Evolutionary conservation across 2,113 vertebrate genomes (phyloP), one percentile per base, ranked within the genome.

Genomic region (Petaurus breviceps): DNA sequence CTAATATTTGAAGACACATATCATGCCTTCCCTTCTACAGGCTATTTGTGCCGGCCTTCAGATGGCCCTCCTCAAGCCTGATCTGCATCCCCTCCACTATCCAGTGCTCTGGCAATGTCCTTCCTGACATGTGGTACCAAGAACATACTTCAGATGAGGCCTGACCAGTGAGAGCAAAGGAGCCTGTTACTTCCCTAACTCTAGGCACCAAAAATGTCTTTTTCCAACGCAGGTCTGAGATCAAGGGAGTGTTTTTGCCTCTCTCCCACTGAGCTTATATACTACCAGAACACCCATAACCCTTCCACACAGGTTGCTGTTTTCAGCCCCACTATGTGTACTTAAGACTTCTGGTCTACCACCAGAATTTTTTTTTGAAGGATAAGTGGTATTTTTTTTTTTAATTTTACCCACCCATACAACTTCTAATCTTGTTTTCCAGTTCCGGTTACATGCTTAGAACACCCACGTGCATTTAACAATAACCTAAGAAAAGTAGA

Each of bases 361-460:
- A 11, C 24, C 26, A 57, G 11, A 37, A 31, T 57, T 55, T 31
- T 61, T 61, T 61, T 61, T 61, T 61, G 11, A 31, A 61, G 10
- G 28, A 61, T 28, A 28, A 26, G 8, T 61, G 28, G 10, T 61
- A 31, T 37, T 14, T 61, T 4, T 61, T 57, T 57, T 28, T 31
- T 61, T 61, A 12, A 37, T 43, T 77, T 16, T 1, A n/a, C 3
- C n/a, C 19, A 84, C 68, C 6, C n/a, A 22, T 43, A 92, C 8
- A 50, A 52, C 91, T 96, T 94, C 95, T 92, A 93, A 77, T 25
- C 51, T 43, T 89, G 26, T 95, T 97, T 94, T 54, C n/a, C 61
- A 24, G 92, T 49, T 22, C 55, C 90, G 91, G 50, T 11, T 95
- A 93, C 51, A 28, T 91, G 92, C 95, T 95, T 37, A 92, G 90